phyloP scores from a whole-genome alignment of 2,797 vertebrate genomes.

The Kryptopterus vitreolus region DNA sequence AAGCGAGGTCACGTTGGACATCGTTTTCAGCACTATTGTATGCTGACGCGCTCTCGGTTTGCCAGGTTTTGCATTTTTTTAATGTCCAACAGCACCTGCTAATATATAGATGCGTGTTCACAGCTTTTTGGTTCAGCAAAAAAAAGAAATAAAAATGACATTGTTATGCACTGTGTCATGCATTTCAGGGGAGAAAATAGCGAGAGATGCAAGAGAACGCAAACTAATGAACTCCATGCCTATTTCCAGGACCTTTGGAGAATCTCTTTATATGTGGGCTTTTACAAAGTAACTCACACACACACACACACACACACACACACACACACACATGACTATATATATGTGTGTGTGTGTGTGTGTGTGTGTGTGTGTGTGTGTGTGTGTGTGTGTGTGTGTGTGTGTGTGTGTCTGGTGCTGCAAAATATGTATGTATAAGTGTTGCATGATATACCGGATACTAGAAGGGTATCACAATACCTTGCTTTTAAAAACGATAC shows the following conservation, averaged over 20 bases:
- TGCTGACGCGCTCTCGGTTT: conserved; percentile 47
- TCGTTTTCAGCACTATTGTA: conserved; percentile 48
- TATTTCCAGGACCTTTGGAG: neutral
- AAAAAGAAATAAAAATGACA: conserved; percentile 42
- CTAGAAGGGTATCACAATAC: too few relatives aligned
- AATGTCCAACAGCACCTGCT: conserved; percentile 54
- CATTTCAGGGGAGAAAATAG: neutral
- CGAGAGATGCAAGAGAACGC: neutral
- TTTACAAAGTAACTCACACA: neutral
- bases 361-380: too few relatives aligned
- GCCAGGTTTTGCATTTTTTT: conserved; percentile 49
- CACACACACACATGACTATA: too few relatives aligned
- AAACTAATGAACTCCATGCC: neutral
- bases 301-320: too few relatives aligned
- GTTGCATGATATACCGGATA: too few relatives aligned
- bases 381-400: too few relatives aligned
- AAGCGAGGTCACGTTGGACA: conserved; percentile 27
- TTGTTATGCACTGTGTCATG: conserved; percentile 2
- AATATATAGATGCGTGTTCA: conserved; percentile 37
- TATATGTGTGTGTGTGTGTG: too few relatives aligned
- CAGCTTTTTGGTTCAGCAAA: conserved; percentile 49
- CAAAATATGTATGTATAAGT: too few relatives aligned
- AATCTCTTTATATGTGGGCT: neutral
- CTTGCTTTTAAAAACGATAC: too few relatives aligned
- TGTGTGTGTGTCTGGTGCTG: too few relatives aligned